These are phyloP conservation scores for Cephus pulcher DNA, from an alignment of 2,888 invertebrate species.

Conservation along the genomic window DNA sequence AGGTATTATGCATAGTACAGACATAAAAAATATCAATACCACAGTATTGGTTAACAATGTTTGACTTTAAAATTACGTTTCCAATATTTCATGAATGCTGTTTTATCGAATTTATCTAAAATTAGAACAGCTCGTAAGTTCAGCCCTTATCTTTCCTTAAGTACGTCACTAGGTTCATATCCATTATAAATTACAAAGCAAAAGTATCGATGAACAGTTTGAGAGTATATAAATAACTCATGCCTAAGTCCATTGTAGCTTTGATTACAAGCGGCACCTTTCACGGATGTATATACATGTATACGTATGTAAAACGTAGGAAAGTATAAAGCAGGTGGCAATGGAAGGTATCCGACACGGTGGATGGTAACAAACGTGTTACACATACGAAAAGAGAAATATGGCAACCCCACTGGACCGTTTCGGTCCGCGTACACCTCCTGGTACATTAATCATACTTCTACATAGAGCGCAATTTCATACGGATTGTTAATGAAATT, in stretches of 20 bases:
- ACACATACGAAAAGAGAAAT: neutral
- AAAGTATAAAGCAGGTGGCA: neutral
- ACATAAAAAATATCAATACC: neutral
- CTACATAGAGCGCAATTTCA: neutral
- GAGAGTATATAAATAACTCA: neutral
- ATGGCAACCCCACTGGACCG: neutral
- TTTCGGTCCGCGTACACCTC: neutral
- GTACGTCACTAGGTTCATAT: neutral
- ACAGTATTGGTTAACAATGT: neutral
- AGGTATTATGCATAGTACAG: neutral
- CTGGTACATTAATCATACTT: slow-evolving; percentile 9
- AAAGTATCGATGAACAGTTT: neutral
- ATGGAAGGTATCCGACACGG: neutral
- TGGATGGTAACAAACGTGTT: neutral
- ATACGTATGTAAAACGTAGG: neutral
- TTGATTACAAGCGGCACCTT: neutral
- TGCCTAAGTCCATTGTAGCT: neutral
- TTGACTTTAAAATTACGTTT: neutral
- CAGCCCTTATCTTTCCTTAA: neutral
- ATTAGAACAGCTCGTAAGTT: neutral
- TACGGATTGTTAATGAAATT: slow-evolving; percentile 7
- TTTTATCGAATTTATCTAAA: neutral
- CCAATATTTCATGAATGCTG: neutral
- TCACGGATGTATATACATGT: neutral
- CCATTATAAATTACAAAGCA: neutral